Evolutionary conservation across 1,140 invertebrate genomes (phyloP), one percentile per base, ranked within the genome.

Genomic region (Tribolium castaneum): DNA sequence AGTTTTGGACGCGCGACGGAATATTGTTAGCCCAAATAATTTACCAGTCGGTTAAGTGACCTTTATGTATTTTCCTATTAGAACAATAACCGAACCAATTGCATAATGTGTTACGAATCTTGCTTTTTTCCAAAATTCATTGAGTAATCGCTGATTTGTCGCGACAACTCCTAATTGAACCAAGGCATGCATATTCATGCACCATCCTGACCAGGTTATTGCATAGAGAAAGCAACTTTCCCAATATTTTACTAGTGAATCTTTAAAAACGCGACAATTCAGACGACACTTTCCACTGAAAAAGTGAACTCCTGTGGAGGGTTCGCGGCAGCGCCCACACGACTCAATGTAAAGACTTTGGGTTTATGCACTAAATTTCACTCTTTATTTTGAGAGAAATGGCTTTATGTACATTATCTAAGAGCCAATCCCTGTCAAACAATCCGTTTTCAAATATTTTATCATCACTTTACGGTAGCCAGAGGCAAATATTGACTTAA

Each of bases 21-120:
- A 66, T 66, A 66, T 66, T 66, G 59, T 66, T 66, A 66, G 59
- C 59, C 59, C 59, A 66, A 66, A 66, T 66, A 66, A 66, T 66
- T 35, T 66, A 66, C 59, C 59, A 66, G 59, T 66, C 14, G 59
- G 59, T 66, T 66, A 66, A 66, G 59, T 66, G 59, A 66, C 59
- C 59, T 66, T 66, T 66, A 66, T 66, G 35, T 9, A 66, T 66
- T 66, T 66, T 66, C 59, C 59, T 66, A 66, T 66, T 66, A 66
- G 59, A 66, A 66, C 59, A 66, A 66, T 66, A 66, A 66, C 59
- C 19, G 59, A 66, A 35, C 30, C 35, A 66, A 66, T 66, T 66
- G 59, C 59, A 35, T 66, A 66, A 62, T 30, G 56, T 66, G 59
- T 66, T 66, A 66, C 59, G 30, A 66, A 66, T 66, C 34, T 66